These are phyloP conservation scores for Hydrochoerus hydrochaeris DNA, from an alignment of 2,113 vertebrate genomes.

Conservation along the genomic window DNA sequence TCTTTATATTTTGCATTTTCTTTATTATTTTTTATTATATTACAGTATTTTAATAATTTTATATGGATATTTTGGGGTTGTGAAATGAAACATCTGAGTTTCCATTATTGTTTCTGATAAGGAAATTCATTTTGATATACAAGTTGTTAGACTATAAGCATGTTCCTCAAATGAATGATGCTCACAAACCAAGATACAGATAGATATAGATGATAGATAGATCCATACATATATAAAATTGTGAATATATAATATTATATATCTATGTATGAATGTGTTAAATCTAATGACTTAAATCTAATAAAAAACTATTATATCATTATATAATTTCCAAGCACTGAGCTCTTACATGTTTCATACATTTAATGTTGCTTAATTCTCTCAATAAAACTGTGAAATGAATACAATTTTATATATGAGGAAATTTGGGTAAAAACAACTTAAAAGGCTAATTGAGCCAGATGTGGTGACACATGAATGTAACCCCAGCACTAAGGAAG, in stretches of 20 bases:
- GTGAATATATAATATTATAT: not conserved
- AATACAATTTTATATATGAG: not conserved
- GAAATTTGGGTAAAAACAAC: not conserved
- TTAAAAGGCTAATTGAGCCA: not conserved
- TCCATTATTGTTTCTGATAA: not conserved
- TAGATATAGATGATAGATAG: too few species aligned
- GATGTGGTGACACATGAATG: not conserved
- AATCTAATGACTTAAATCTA: not conserved
- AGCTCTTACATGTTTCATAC: not conserved
- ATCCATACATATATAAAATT: not conserved
- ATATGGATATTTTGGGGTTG: not conserved
- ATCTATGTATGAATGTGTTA: not conserved
- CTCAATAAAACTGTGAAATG: not conserved
- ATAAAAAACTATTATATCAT: not conserved
- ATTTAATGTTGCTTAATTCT: slow-evolving; percentile 7
- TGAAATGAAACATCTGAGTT: not conserved
- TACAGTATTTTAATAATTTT: not conserved
- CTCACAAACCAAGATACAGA: not conserved
- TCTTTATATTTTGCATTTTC: not conserved
- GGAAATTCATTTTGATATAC: not conserved
- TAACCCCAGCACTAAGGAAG: too few species aligned
- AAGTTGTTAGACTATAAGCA: not conserved
- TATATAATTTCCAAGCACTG: not conserved
- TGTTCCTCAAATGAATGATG: not conserved
- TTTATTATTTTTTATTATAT: not conserved